Conservation (phyloP, 2,888 invertebrate species). For the Blastobasis adustella region DNA sequence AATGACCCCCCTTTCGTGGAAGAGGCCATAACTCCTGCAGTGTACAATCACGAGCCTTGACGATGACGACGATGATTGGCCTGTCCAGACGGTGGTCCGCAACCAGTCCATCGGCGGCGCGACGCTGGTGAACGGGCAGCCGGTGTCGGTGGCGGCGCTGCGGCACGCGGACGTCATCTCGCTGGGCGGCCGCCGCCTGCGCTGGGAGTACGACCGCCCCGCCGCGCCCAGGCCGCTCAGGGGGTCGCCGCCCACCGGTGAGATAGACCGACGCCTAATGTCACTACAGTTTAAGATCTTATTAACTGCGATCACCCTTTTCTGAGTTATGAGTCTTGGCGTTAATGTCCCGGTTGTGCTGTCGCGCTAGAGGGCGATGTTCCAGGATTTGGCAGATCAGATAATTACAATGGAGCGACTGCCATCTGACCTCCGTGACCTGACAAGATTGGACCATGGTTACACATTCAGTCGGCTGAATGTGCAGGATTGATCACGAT, state of each 20-base stretch:
- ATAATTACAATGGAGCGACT: no score
- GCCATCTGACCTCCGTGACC: no score
- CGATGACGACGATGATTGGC: background rate
- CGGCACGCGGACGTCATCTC: conserved; percentile 54
- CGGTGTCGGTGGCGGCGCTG: conserved; percentile 54
- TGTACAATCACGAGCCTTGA: background rate
- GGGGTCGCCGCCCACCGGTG: conserved; percentile 8
- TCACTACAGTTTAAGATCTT: no score
- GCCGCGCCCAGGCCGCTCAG: conserved; percentile 8
- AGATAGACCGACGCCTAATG: background rate
- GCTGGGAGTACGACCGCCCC: conserved; percentile 57
- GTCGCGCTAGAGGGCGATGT: conserved; percentile 8
- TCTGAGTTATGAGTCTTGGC: conserved; percentile 5
- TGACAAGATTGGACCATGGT: no score
- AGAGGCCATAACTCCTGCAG: background rate
- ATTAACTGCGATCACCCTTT: no score
- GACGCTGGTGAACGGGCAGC: conserved; percentile 53
- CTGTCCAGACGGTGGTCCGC: conserved; percentile 55
- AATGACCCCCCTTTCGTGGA: background rate
- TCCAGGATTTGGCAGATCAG: no score
- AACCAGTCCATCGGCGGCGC: conserved; percentile 49
- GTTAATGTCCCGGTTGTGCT: no score
- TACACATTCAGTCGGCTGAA: no score
- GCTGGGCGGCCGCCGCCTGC: conserved; percentile 46
- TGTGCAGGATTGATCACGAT: no score